Evolutionary conservation across 2,797 vertebrate genomes (phyloP), one percentile per base, ranked within the genome.

Genomic region (Crypturellus tataupa): DNA sequence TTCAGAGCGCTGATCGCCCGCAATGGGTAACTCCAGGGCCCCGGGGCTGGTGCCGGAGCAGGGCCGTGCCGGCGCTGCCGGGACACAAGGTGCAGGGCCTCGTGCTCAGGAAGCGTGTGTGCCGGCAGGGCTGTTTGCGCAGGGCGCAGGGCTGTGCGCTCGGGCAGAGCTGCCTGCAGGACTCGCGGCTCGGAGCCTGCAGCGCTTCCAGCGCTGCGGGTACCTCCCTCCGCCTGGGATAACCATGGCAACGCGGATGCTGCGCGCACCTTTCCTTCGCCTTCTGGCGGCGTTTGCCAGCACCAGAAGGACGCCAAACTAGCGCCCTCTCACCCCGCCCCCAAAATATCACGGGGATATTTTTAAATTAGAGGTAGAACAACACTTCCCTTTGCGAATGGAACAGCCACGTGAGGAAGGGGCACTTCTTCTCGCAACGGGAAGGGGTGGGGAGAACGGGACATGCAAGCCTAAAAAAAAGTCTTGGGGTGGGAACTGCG

Each of bases 331-430:
- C 92, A 89, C 59, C 46, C 76, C 62, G 90, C 39, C 81, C 49
- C 71, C 51, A 37, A 87, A 93, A 75, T 64, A 90, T 10, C 87
- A n/a, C 51, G 90, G 51, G 89, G 67, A 39, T 87, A 42, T 67
- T 95, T 91, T 44, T 79, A 94, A 89, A 83, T 70, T 18, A 63
- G 46, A 95, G 87, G 59, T 81, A 95, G n/a, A 78, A 86, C 60
- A 71, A 39, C n/a, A 59, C 89, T 83, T 91, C 87, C 76, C 76
- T 20, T 31, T 47, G 68, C 81, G 89, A 92, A 85, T 8, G 56
- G 69, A 93, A 72, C 53, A 68, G 68, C 64, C 0, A 1, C 83
- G 93, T 85, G 87, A 92, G 84, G 93, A 76, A 84, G 82, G 70
- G 94, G 67, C n/a, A n/a, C 65, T 76, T 69, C 79, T 93, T 55